These are phyloP conservation scores for Dasyprocta punctata DNA, from an alignment of 2,113 vertebrate species.

Conservation along the genomic window DNA sequence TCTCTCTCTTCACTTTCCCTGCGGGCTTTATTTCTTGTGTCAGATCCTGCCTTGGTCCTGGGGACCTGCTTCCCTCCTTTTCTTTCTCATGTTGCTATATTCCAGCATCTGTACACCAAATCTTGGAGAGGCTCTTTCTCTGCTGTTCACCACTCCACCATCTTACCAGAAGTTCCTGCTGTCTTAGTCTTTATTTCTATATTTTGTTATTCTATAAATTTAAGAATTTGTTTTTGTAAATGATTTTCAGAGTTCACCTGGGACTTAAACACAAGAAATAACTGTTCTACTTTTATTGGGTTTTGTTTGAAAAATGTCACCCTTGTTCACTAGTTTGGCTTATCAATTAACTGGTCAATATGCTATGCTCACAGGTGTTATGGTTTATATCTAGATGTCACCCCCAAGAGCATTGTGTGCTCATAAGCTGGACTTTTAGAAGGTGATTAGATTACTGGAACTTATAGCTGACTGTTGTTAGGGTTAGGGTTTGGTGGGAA, in stretches of 20 bases:
- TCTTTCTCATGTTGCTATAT: neutral
- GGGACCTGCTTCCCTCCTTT: neutral
- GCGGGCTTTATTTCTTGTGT: neutral
- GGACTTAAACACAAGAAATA: conserved; percentile 24
- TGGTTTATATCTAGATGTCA: neutral
- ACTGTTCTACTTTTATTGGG: neutral
- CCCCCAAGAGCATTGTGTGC: neutral
- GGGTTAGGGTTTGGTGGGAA: neutral
- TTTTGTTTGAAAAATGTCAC: conserved; percentile 8
- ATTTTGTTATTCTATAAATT: neutral
- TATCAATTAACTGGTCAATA: neutral
- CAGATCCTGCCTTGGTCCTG: neutral
- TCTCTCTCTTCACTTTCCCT: neutral
- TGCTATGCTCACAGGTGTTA: neutral
- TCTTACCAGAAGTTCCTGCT: neutral
- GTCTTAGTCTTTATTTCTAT: neutral
- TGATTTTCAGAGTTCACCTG: conserved; percentile 16
- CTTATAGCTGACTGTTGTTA: neutral
- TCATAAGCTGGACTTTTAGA: neutral
- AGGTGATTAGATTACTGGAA: neutral
- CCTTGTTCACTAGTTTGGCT: neutral
- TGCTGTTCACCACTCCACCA: neutral
- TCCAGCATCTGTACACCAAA: neutral
- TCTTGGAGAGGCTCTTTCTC: neutral
- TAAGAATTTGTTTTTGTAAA: conserved; percentile 27